phyloP scores from a whole-genome alignment of 1,140 invertebrate species.

The Drosophila sucinea region DNA sequence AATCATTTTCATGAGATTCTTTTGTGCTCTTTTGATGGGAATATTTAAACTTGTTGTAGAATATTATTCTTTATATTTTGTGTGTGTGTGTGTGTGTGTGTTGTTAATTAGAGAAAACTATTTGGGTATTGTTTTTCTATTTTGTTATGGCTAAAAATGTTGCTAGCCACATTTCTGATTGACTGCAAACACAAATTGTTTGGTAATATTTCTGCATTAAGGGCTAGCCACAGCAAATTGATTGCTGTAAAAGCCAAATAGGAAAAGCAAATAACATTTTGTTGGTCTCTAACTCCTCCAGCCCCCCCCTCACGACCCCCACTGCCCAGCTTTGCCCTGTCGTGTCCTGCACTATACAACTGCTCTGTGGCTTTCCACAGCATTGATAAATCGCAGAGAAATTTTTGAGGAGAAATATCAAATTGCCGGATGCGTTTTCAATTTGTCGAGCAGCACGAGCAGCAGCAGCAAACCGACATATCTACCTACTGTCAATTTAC shows the following conservation, averaged over 20 bases:
- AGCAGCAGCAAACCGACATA: not conserved
- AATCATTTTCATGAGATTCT: no score
- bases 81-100: not conserved
- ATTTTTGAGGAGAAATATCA: constrained; percentile 17
- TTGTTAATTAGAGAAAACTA: constrained; percentile 14
- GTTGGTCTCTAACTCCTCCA: not conserved
- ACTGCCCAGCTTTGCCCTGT: not conserved
- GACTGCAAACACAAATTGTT: constrained; percentile 46
- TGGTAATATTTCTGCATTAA: constrained; percentile 34
- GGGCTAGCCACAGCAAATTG: constrained; percentile 53
- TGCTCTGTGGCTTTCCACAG: constrained; percentile 33
- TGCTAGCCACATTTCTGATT: constrained; percentile 33
- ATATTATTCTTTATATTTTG: not conserved
- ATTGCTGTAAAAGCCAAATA: constrained; percentile 56
- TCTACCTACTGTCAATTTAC: constrained; percentile 21
- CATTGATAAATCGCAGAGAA: constrained; percentile 16
- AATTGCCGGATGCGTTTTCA: constrained; percentile 45
- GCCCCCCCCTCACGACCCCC: not conserved
- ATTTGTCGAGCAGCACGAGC: constrained; percentile 9
- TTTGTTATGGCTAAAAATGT: not conserved
- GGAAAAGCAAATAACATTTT: constrained; percentile 49
- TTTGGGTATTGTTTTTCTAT: constrained; percentile 1
- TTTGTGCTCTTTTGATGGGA: no score
- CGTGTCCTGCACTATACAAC: constrained; percentile 1
- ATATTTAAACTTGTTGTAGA: no score